phyloP scores from a whole-genome alignment of 2,888 invertebrate genomes.

The Deilephila porcellus region DNA sequence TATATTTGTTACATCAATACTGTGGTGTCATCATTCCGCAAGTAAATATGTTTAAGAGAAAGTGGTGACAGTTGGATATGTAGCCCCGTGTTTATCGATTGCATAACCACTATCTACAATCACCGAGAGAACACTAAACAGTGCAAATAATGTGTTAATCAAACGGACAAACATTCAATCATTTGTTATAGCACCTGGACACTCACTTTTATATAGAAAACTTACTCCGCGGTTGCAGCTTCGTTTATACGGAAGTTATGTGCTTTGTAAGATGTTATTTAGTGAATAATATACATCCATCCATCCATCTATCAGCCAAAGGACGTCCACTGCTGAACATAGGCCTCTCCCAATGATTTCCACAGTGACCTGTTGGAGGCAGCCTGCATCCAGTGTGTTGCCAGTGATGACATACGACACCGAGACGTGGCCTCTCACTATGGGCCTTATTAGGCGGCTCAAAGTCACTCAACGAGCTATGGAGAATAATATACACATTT shows the following conservation, averaged over 20 bases:
- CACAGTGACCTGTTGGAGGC: too few species aligned
- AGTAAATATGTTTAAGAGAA: conserved; percentile 21
- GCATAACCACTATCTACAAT: not conserved
- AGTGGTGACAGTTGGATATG: conserved; percentile 22
- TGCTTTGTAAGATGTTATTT: too few species aligned
- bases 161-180: conserved; percentile 18
- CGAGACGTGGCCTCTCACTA: too few species aligned
- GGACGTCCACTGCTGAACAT: too few species aligned
- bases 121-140: conserved; percentile 13
- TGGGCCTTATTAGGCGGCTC: too few species aligned
- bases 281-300: too few species aligned
- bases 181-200: not conserved
- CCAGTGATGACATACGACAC: too few species aligned
- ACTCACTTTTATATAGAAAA: not conserved
- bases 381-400: too few species aligned
- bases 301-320: too few species aligned
- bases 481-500: too few species aligned
- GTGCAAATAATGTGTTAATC: conserved; percentile 15
- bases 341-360: too few species aligned
- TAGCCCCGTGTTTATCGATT: not conserved
- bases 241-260: conserved; percentile 1
- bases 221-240: not conserved
- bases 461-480: too few species aligned
- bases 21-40: conserved; percentile 3
- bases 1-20: not conserved